Conservation (phyloP, 2,797 vertebrate genomes). For the Luscinia luscinia region DNA sequence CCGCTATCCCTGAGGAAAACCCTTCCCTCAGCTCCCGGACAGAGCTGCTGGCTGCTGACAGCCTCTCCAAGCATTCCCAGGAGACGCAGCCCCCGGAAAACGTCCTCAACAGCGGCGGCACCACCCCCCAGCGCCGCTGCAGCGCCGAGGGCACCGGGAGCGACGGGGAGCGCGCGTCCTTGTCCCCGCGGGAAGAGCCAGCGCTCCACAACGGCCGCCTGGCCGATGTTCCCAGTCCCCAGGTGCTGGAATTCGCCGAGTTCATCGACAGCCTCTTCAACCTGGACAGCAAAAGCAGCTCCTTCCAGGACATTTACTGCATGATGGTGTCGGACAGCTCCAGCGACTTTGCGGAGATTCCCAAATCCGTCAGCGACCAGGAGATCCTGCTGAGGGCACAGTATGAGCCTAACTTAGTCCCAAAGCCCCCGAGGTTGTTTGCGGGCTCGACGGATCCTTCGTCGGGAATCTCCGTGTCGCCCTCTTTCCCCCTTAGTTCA, state of each 20-base stretch:
- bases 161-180: conserved; percentile 37
- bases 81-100: conserved; percentile 80
- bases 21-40: conserved; percentile 97
- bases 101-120: conserved; percentile 67
- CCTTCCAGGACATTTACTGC: conserved; percentile 90
- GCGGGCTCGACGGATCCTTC: conserved; percentile 95
- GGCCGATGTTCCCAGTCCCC: conserved; percentile 86
- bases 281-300: conserved; percentile 92
- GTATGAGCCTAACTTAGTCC: conserved; percentile 94
- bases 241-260: conserved; percentile 96
- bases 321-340: conserved; percentile 94
- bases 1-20: conserved; percentile 94
- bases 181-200: conserved; percentile 63
- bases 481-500: conserved; percentile 97
- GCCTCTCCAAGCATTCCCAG: conserved; percentile 84
- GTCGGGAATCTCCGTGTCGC: conserved; percentile 95
- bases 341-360: conserved; percentile 86
- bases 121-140: conserved; percentile 78
- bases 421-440: conserved; percentile 95
- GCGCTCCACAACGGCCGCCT: conserved; percentile 78
- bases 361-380: conserved; percentile 84
- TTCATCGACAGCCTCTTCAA: conserved; percentile 98
- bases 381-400: conserved; percentile 94
- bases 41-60: conserved; percentile 92
- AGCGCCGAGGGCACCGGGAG: conserved; percentile 67